These are phyloP conservation scores for Neelides sp. DNA, from an alignment of 1,140 invertebrate species.

Conservation along the genomic window DNA sequence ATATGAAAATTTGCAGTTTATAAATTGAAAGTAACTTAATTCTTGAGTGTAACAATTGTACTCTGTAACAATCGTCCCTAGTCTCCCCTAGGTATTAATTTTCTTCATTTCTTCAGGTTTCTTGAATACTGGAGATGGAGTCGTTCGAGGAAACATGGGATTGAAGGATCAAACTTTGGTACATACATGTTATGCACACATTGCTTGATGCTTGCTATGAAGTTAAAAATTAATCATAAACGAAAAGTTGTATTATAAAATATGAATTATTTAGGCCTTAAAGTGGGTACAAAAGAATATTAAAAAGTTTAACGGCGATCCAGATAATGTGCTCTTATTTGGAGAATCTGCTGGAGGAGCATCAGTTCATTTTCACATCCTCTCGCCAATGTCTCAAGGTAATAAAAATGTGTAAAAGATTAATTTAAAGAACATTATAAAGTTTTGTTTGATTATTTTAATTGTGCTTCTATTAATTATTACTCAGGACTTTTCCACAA, in stretches of 20 bases:
- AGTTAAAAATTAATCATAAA: neutral
- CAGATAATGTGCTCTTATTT: constrained; percentile 31
- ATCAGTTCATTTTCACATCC: constrained; percentile 19
- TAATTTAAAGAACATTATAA: neutral
- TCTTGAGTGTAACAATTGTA: neutral
- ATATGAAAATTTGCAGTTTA: neutral
- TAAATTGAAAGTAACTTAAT: neutral
- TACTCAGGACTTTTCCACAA: constrained; percentile 13
- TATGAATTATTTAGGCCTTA: neutral
- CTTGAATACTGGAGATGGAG: constrained; percentile 8
- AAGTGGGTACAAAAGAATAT: constrained; percentile 11
- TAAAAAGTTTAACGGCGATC: constrained; percentile 3
- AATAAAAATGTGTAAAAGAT: neutral
- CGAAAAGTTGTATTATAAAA: neutral
- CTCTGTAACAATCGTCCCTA: neutral
- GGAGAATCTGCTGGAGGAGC: constrained; percentile 33
- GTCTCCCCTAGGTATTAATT: too few species aligned
- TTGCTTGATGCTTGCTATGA: neutral
- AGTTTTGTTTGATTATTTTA: neutral
- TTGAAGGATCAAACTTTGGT: constrained; percentile 12
- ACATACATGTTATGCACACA: constrained; percentile 7
- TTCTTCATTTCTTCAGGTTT: constrained; percentile 4
- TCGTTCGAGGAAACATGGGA: constrained; percentile 9
- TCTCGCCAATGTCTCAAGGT: constrained; percentile 26
- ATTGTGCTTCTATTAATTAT: neutral